Conservation (phyloP, 2,888 invertebrate genomes). For the Epirrhoe alternata region DNA sequence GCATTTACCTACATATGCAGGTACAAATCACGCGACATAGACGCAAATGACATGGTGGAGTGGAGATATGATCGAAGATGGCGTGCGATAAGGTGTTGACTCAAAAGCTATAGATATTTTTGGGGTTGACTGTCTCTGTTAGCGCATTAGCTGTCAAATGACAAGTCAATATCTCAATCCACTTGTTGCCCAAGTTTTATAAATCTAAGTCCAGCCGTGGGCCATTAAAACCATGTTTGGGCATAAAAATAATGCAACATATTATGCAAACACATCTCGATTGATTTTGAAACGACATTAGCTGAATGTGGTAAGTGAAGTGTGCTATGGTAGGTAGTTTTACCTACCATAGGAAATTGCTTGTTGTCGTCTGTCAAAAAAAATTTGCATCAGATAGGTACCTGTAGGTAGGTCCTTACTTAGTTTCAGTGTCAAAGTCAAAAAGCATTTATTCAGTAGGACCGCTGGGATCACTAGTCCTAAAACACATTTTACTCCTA, state of each 20-base stretch:
- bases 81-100: too few relatives aligned
- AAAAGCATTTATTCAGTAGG: too few relatives aligned
- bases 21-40: too few relatives aligned
- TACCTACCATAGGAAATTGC: not conserved
- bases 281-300: not conserved
- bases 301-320: not conserved
- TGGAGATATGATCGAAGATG: too few relatives aligned
- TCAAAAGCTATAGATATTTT: not conserved
- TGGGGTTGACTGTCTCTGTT: conserved; percentile 1
- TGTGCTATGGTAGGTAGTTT: not conserved
- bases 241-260: conserved; percentile 9
- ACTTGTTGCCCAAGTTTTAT: conserved; percentile 10
- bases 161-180: conserved; percentile 14
- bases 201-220: conserved; percentile 8
- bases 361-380: too few relatives aligned
- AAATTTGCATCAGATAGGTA: too few relatives aligned
- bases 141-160: conserved; percentile 6
- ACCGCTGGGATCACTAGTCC: too few relatives aligned
- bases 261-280: conserved; percentile 10
- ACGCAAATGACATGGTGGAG: too few relatives aligned
- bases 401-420: too few relatives aligned
- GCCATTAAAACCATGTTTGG: conserved; percentile 5
- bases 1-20: too few relatives aligned
- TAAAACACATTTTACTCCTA: too few relatives aligned
- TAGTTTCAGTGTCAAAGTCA: too few relatives aligned